These are phyloP conservation scores for Electrophaes corylata DNA, from an alignment of 2,888 invertebrate species.

Conservation along the genomic window DNA sequence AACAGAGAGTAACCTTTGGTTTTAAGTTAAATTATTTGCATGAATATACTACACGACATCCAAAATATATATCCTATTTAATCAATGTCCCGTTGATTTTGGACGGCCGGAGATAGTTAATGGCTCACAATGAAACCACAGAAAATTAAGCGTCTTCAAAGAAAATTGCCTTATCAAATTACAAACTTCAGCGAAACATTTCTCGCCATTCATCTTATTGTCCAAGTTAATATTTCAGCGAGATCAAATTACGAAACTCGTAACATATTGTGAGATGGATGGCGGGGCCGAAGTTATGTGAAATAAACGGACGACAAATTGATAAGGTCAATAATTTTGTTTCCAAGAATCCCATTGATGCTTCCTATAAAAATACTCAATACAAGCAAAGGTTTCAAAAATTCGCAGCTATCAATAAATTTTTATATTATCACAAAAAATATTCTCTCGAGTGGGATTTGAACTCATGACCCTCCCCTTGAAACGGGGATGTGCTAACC, in stretches of 20 bases:
- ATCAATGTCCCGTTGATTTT: neutral
- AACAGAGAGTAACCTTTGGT: too few relatives aligned
- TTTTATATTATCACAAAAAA: too few relatives aligned
- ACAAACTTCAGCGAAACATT: constrained; percentile 38
- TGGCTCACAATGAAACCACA: neutral
- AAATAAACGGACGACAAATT: constrained; percentile 18
- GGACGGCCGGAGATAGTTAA: too few relatives aligned
- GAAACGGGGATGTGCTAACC: too few relatives aligned
- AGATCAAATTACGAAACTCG: constrained; percentile 77
- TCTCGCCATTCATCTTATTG: constrained; percentile 63
- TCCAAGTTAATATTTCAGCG: constrained; percentile 75
- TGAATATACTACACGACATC: too few relatives aligned
- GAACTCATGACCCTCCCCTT: too few relatives aligned
- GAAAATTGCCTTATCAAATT: constrained; percentile 17
- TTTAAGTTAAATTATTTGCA: too few relatives aligned
- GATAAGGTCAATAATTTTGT: constrained; percentile 18
- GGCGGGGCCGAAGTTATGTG: constrained; percentile 48
- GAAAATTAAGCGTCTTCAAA: neutral
- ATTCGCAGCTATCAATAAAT: neutral
- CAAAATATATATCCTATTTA: neutral
- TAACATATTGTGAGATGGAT: constrained; percentile 71
- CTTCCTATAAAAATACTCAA: neutral
- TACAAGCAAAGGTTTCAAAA: constrained; percentile 3
- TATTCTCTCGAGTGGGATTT: too few relatives aligned
- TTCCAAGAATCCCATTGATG: constrained; percentile 9